phyloP scores from a whole-genome alignment of 2,797 vertebrate species.

The Sebastes hubbsi region DNA sequence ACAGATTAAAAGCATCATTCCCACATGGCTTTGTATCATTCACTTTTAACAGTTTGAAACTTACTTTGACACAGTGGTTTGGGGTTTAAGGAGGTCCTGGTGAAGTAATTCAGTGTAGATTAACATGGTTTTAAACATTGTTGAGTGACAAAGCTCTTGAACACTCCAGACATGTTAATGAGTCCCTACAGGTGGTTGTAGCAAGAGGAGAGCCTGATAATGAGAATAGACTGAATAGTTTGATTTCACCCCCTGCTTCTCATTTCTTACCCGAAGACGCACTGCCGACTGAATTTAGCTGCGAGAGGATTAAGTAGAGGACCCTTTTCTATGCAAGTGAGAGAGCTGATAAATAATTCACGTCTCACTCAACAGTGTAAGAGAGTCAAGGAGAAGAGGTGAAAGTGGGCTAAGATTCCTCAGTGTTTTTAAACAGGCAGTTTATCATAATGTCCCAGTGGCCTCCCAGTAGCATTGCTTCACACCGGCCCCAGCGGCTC shows the following conservation, averaged over 20 bases:
- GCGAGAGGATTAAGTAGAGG: constrained; percentile 65
- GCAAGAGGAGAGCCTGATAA: constrained; percentile 42
- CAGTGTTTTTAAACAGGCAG: constrained; percentile 57
- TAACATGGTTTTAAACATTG: constrained; percentile 64
- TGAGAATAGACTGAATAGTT: constrained; percentile 58
- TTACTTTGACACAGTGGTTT: constrained; percentile 20
- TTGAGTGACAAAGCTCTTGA: constrained; percentile 65
- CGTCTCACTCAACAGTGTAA: constrained; percentile 37
- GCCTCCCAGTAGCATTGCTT: constrained; percentile 36
- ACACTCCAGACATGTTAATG: constrained; percentile 71
- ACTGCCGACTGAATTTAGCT: constrained; percentile 43
- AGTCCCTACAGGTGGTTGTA: constrained; percentile 53
- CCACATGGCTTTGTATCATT: constrained; percentile 1
- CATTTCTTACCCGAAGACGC: constrained; percentile 28
- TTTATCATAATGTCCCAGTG: constrained; percentile 66
- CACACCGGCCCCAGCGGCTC: not conserved
- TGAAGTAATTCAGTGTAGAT: constrained; percentile 55
- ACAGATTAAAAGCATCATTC: constrained; percentile 14
- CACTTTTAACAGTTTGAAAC: constrained; percentile 23
- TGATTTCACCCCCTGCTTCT: constrained; percentile 56
- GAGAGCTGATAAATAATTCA: constrained; percentile 73
- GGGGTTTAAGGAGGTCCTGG: constrained; percentile 29
- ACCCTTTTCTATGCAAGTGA: constrained; percentile 35
- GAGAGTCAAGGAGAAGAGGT: constrained; percentile 55
- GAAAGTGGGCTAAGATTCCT: constrained; percentile 46